A percentile compares a stretch with the other conserved stretches of the same genome.
Conservation (phyloP, 2,888 invertebrate genomes). For the Slavum lentiscoides region DNA sequence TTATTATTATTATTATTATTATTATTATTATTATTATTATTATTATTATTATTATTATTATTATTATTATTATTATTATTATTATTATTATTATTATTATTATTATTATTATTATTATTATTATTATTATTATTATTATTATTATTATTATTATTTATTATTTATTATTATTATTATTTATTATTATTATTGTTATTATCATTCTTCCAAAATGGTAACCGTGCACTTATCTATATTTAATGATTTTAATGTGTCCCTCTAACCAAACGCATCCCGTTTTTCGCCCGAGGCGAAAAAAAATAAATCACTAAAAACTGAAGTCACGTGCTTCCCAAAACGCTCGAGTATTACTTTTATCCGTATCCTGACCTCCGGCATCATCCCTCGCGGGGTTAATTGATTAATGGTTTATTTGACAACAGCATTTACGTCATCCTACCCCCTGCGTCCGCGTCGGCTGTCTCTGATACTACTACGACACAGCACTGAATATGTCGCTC, state of each 20-base stretch:
- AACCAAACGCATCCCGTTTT: not conserved
- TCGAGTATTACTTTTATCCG: constrained; percentile 24
- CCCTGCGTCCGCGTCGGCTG: not conserved
- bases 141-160: too few relatives aligned
- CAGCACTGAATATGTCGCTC: constrained; percentile 20
- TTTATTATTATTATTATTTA: too few relatives aligned
- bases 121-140: too few relatives aligned
- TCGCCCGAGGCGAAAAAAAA: constrained; percentile 12
- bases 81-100: too few relatives aligned
- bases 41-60: too few relatives aligned
- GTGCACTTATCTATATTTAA: constrained; percentile 2
- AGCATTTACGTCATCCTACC: constrained; percentile 44
- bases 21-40: too few relatives aligned
- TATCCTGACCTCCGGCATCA: constrained; percentile 51
- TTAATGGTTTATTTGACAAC: constrained; percentile 54
- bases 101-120: too few relatives aligned
- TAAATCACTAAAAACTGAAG: constrained; percentile 47
- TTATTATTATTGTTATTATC: constrained; percentile 2
- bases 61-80: too few relatives aligned
- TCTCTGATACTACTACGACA: not conserved
- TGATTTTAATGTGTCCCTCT: constrained; percentile 12
- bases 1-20: too few relatives aligned
- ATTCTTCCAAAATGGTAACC: constrained; percentile 23
- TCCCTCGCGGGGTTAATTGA: constrained; percentile 52
- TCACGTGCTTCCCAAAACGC: constrained; percentile 26